A percentile compares a stretch with the other conserved stretches of the same genome.
Conservation (phyloP, 2,888 invertebrate species). For the Spodoptera littoralis region DNA sequence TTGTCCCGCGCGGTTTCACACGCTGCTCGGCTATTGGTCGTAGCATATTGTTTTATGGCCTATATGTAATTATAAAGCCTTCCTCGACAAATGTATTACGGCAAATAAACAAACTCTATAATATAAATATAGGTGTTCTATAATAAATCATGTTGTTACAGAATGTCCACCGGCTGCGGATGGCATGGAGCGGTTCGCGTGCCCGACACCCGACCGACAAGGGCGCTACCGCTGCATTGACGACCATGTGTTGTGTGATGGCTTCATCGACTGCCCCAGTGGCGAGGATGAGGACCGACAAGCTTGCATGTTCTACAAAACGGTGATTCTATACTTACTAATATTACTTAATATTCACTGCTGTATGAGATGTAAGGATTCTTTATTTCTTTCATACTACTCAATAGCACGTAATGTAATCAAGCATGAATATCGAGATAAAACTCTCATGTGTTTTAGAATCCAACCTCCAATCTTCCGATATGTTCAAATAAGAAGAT, state of each 20-base stretch:
- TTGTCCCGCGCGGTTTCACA: too few relatives aligned
- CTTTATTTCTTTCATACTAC: too few relatives aligned
- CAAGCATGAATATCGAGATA: too few relatives aligned
- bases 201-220: slow-evolving; percentile 96
- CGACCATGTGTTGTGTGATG: slow-evolving; percentile 98
- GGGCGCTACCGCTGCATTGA: slow-evolving; percentile 98
- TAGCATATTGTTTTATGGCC: too few relatives aligned
- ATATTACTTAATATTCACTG: not conserved
- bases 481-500: too few relatives aligned
- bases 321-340: slow-evolving; percentile 88
- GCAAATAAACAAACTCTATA: too few relatives aligned
- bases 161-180: slow-evolving; percentile 97
- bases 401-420: too few relatives aligned
- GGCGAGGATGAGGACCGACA: slow-evolving; percentile 98
- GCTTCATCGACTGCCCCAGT: slow-evolving; percentile 97
- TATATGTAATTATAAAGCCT: too few relatives aligned
- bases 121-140: not conserved
- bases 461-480: too few relatives aligned
- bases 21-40: too few relatives aligned
- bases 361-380: slow-evolving; percentile 10
- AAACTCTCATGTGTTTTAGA: too few relatives aligned
- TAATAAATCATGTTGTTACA: slow-evolving; percentile 77
- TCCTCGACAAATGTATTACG: too few relatives aligned
- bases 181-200: slow-evolving; percentile 98
- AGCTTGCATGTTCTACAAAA: slow-evolving; percentile 99